Evolutionary conservation across 2,113 vertebrate species (phyloP).

Genomic region (Acrocephalus arundinaceus): DNA sequence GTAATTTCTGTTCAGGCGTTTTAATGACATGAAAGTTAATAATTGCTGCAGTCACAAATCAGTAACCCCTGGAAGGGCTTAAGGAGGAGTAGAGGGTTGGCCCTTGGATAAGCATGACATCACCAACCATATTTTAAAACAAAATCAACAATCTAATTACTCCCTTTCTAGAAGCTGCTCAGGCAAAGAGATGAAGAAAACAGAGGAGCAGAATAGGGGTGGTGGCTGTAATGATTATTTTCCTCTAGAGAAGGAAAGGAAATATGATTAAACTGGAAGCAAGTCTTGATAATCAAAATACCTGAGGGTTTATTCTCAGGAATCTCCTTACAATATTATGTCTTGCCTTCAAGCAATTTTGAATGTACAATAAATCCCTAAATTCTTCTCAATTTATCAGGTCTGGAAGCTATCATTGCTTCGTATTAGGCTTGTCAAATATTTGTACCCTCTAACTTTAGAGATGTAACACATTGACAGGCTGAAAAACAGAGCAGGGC

Average conservation of each 20-base stretch:
- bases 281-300: not conserved
- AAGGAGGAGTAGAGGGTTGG: not conserved
- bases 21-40: conserved; percentile 9
- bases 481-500: not conserved
- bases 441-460: not conserved
- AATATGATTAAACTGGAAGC: conserved; percentile 38
- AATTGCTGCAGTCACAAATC: not conserved
- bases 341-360: conserved; percentile 19
- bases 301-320: conserved; percentile 21
- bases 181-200: conserved; percentile 5
- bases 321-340: not conserved
- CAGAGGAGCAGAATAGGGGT: not conserved
- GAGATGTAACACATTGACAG: not conserved
- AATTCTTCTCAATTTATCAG: conserved; percentile 22
- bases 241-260: not conserved
- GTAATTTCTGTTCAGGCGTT: not conserved
- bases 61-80: not conserved
- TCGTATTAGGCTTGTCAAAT: not conserved
- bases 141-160: conserved; percentile 11
- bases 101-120: not conserved
- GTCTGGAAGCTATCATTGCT: conserved; percentile 5
- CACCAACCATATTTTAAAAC: conserved; percentile 5
- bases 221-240: conserved; percentile 9
- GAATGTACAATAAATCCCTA: not conserved
- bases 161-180: not conserved